Percentiles rank a stretch among this genome's conserved stretches.
phyloP scores from a whole-genome alignment of 2,888 invertebrate species.

The Prosopocoilus inquinatus region DNA sequence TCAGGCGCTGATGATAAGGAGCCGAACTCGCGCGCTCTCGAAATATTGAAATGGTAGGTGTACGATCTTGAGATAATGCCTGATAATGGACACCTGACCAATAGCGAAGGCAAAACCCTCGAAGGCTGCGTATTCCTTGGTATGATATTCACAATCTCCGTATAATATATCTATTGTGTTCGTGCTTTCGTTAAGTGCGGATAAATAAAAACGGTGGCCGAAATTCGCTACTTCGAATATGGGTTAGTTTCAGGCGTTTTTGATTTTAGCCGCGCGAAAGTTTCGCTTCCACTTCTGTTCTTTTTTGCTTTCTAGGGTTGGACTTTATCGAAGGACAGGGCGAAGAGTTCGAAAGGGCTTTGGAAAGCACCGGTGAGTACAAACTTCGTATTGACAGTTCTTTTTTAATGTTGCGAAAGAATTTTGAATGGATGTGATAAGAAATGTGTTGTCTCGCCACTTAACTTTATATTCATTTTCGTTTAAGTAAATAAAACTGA shows the following conservation, averaged over 20 bases:
- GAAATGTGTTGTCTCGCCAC: too few relatives aligned
- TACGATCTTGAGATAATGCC: conserved; percentile 44
- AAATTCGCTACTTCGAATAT: conserved; percentile 14
- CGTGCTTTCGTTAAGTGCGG: conserved; percentile 23
- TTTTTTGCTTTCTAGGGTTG: conserved; percentile 58
- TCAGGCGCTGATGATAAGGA: conserved; percentile 6
- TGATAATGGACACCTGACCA: conserved; percentile 41
- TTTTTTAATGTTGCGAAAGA: too few relatives aligned
- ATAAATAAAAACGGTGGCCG: conserved; percentile 12
- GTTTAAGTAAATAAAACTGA: too few relatives aligned
- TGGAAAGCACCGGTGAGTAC: conserved; percentile 65
- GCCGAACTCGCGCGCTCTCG: too few relatives aligned
- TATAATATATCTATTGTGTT: conserved; percentile 36
- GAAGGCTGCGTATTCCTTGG: conserved; percentile 39
- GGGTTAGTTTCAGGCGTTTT: conserved; percentile 25
- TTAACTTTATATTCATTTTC: too few relatives aligned
- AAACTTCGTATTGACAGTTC: too few relatives aligned
- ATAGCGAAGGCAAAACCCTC: conserved; percentile 36
- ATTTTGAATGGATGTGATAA: too few relatives aligned
- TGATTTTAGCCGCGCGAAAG: conserved; percentile 6
- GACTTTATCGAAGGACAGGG: conserved; percentile 71
- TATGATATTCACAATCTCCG: conserved; percentile 39
- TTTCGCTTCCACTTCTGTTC: not conserved
- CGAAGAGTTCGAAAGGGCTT: conserved; percentile 71
- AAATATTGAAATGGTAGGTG: conserved; percentile 21